Evolutionary conservation across 64 coral and sea anemone species (phyloP).

Genomic region (Pocillopora damicornis): DNA sequence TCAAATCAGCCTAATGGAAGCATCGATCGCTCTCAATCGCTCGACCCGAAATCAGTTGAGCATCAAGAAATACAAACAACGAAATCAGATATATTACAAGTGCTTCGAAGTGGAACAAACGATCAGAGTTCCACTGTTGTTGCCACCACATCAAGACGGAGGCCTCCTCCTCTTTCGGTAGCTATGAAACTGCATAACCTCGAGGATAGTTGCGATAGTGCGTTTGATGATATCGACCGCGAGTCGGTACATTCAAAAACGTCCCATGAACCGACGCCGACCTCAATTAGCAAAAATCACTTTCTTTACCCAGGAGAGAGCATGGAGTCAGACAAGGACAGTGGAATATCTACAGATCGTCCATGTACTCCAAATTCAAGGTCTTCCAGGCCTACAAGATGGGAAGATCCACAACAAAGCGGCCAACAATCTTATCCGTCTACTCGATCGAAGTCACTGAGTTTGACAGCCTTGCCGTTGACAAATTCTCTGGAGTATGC

Average conservation of each 20-base stretch:
- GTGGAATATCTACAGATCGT: constrained; percentile 85
- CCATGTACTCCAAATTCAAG: constrained; percentile 54
- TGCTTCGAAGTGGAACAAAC: constrained; percentile 23
- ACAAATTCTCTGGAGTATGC: constrained; percentile 15
- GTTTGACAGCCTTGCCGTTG: constrained; percentile 47
- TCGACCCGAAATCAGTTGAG: constrained; percentile 34
- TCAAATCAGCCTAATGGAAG: constrained; percentile 23
- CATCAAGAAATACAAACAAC: constrained; percentile 41
- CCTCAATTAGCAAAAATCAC: constrained; percentile 11
- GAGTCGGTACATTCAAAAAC: constrained; percentile 23
- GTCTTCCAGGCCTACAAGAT: constrained; percentile 9
- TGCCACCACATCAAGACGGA: constrained; percentile 37
- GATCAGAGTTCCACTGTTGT: constrained; percentile 5
- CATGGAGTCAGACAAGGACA: constrained; percentile 93
- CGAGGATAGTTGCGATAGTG: constrained; percentile 86
- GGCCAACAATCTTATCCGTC: background rate
- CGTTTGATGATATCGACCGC: constrained; percentile 76
- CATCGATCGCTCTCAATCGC: constrained; percentile 8
- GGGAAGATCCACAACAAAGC: constrained; percentile 12
- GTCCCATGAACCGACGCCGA: constrained; percentile 57
- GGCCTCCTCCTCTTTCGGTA: constrained; percentile 68
- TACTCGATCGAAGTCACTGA: constrained; percentile 40
- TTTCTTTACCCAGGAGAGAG: constrained; percentile 88
- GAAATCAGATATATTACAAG: constrained; percentile 43
- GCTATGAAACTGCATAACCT: constrained; percentile 78